Evolutionary conservation across 2,888 invertebrate genomes (phyloP), one percentile per base, ranked within the genome.

Genomic region (Stenchaetothrips biformis): DNA sequence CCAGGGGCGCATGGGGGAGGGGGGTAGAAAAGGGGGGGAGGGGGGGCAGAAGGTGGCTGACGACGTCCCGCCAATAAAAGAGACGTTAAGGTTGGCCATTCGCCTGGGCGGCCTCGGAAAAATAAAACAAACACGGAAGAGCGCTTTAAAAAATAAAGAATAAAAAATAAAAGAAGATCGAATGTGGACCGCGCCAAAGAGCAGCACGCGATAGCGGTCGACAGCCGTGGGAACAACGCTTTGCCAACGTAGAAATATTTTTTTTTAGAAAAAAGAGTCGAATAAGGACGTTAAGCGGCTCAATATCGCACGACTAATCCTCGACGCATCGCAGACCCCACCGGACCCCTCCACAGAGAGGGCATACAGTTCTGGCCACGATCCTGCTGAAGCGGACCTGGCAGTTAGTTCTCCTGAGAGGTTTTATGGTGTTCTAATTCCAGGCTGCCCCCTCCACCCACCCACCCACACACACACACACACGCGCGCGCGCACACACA

Each of bases 401-500:
- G 53, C 53, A 53, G 53, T 53, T 53, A 53, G 53, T 67, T n/a
- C 67, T 74, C 67, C 67, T 74, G 67, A 25, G 67, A 74, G 67
- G 67, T 74, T 74, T 74, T 74, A 74, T 74, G 67, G 67, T 25
- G 67, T 74, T 74, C 67, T 74, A 74, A 74, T 74, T 74, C 67
- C 25, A 74, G 21, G 21, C 21, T 74, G 53, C 53, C 53, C 18
- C 18, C 53, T 53, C 13, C 53, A 53, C 53, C 53, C 18, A 18
- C 13, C 16, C 53, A 6, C 53, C 11, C 7, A 21, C 25, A 21
- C 67, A 74, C 67, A 11, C 67, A 74, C 0, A 18, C 59, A 18
- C 53, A 53, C 16, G 2, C 53, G 6, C 53, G n/a, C n/a, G 4
- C 37, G 1, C 37, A 1, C 37, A 37, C 37, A 37, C 4, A 37